Conservation (phyloP, 2,797 vertebrate genomes). For the Pogoniulus pusillus region DNA sequence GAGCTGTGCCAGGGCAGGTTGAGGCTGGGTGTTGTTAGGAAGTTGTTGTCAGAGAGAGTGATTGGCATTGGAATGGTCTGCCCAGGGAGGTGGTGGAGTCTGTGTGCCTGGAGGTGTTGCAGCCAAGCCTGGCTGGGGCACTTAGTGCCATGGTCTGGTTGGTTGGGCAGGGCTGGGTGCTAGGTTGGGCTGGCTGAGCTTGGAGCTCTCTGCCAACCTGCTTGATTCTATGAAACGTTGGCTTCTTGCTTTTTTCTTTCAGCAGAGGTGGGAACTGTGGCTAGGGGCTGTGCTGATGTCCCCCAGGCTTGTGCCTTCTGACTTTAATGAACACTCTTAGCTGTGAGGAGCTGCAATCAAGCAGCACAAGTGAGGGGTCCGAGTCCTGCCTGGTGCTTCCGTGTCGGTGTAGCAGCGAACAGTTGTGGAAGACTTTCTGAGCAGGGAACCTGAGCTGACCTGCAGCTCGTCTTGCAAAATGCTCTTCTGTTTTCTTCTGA, state of each 20-base stretch:
- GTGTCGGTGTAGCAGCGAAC: not conserved
- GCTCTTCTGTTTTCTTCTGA: not conserved
- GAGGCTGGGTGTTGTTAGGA: no score
- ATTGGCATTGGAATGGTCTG: no score
- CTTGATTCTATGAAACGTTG: no score
- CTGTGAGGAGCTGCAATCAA: not conserved
- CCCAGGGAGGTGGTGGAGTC: no score
- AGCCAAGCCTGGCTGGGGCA: no score
- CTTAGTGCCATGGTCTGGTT: no score
- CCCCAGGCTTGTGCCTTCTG: not conserved
- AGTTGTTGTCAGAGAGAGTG: no score
- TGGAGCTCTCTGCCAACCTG: no score
- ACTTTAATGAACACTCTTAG: not conserved
- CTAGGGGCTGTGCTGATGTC: not conserved
- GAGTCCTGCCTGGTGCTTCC: not conserved
- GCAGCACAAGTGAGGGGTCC: not conserved
- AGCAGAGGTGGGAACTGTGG: rapidly evolving
- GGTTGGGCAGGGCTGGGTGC: no score
- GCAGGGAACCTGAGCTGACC: not conserved
- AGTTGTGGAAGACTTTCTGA: not conserved
- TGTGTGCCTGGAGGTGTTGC: no score
- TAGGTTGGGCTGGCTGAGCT: no score
- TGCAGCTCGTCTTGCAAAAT: not conserved
- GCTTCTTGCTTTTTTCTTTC: not conserved
- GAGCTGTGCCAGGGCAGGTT: no score